These are phyloP conservation scores for Gymnoscopelus braueri DNA, from an alignment of 2,797 vertebrate genomes.

Conservation along the genomic window DNA sequence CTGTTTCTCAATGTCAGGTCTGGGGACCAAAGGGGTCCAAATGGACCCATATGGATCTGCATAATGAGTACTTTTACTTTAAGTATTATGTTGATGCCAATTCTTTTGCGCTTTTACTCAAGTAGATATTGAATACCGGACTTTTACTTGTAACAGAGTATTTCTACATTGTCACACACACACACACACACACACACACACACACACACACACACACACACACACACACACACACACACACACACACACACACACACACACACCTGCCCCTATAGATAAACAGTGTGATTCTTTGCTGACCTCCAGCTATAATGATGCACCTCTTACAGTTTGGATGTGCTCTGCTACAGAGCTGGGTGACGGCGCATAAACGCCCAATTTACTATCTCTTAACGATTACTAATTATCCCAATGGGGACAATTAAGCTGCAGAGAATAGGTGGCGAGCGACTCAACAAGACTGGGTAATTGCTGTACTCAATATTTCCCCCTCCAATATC, in stretches of 20 bases:
- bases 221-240: too few relatives aligned
- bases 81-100: too few relatives aligned
- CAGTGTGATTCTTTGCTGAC: conserved; percentile 53
- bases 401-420: conserved; percentile 77
- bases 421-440: conserved; percentile 62
- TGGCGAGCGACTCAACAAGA: conserved; percentile 56
- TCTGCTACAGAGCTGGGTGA: conserved; percentile 53
- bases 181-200: too few relatives aligned
- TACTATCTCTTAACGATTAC: conserved; percentile 73
- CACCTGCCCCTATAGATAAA: conserved; percentile 19
- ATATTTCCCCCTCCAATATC: conserved; percentile 66
- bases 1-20: too few relatives aligned
- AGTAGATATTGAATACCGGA: not conserved
- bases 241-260: too few relatives aligned
- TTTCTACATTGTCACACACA: too few relatives aligned
- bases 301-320: conserved; percentile 65
- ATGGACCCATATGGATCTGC: too few relatives aligned
- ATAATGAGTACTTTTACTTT: too few relatives aligned
- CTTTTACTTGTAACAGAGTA: not conserved
- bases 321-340: conserved; percentile 55
- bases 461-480: conserved; percentile 70
- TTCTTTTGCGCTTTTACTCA: too few relatives aligned
- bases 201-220: too few relatives aligned
- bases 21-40: too few relatives aligned
- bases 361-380: conserved; percentile 65